phyloP scores from a whole-genome alignment of 2,888 invertebrate genomes.

The Melieria omissa region DNA sequence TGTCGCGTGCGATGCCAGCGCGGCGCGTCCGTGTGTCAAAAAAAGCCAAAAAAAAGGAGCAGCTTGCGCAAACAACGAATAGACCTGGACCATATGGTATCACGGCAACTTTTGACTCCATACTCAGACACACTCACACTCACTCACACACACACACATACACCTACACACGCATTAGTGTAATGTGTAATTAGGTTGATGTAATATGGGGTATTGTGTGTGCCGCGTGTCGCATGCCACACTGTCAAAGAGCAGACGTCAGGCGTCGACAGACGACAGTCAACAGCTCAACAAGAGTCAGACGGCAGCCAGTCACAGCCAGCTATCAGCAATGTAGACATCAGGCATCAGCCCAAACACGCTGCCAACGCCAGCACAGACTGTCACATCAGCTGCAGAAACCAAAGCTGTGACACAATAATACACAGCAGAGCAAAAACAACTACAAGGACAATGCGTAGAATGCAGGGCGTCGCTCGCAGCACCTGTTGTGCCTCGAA shows the following conservation, averaged over 20 bases:
- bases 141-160: not conserved
- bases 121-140: too few species aligned
- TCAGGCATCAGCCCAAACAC: not conserved
- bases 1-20: too few species aligned
- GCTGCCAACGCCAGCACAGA: not conserved
- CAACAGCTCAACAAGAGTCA: not conserved
- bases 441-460: not conserved
- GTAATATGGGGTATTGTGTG: constrained; percentile 1
- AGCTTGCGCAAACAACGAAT: too few species aligned
- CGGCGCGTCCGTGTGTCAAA: too few species aligned
- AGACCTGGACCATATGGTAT: too few species aligned
- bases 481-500: constrained; percentile 35
- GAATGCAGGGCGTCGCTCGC: constrained; percentile 25
- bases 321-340: not conserved
- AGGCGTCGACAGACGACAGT: not conserved
- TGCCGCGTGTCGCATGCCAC: not conserved
- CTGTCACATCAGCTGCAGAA: too few species aligned
- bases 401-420: not conserved
- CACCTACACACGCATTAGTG: constrained; percentile 5
- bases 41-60: not conserved
- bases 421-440: not conserved
- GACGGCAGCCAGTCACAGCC: not conserved
- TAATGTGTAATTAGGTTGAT: constrained; percentile 28
- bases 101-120: too few species aligned
- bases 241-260: not conserved